These are phyloP conservation scores for Hyles vespertilio DNA, from an alignment of 1,140 invertebrate species.

Conservation along the genomic window DNA sequence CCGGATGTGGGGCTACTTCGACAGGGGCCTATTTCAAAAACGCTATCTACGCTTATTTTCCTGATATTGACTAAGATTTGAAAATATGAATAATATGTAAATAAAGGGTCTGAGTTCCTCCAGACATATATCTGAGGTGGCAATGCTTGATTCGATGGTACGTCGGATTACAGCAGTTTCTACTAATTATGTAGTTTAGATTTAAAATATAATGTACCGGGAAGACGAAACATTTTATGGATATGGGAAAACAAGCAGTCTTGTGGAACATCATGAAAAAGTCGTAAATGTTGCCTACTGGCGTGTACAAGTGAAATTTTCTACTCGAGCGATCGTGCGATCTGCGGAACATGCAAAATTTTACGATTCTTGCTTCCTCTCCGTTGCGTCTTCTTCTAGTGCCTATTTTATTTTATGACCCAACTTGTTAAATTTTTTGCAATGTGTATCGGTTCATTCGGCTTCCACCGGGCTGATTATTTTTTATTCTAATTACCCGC, in stretches of 20 bases:
- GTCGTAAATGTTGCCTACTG: slow-evolving; percentile 50
- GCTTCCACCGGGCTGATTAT: neutral
- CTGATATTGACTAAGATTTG: too few species aligned
- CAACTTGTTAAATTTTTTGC: slow-evolving; percentile 18
- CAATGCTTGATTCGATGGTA: too few species aligned
- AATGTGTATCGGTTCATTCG: slow-evolving; percentile 2
- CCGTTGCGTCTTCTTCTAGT: slow-evolving; percentile 20
- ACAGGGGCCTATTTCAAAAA: slow-evolving; percentile 26
- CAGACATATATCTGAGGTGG: too few species aligned
- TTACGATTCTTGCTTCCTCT: slow-evolving; percentile 36
- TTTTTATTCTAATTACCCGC: too few species aligned
- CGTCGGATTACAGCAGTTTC: neutral
- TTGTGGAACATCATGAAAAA: slow-evolving; percentile 47
- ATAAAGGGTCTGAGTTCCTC: too few species aligned
- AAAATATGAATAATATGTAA: too few species aligned
- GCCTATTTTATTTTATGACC: slow-evolving; percentile 25
- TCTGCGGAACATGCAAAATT: slow-evolving; percentile 47
- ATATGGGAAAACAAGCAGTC: slow-evolving; percentile 35
- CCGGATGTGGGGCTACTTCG: slow-evolving; percentile 17
- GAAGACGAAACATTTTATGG: slow-evolving; percentile 43
- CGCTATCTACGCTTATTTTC: slow-evolving; percentile 27
- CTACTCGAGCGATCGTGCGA: slow-evolving; percentile 37
- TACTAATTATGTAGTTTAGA: slow-evolving; percentile 14
- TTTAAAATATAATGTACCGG: slow-evolving; percentile 25
- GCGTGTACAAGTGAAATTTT: slow-evolving; percentile 47